Conservation (phyloP, 2,797 vertebrate species). For the Neomorphus geoffroyi region DNA sequence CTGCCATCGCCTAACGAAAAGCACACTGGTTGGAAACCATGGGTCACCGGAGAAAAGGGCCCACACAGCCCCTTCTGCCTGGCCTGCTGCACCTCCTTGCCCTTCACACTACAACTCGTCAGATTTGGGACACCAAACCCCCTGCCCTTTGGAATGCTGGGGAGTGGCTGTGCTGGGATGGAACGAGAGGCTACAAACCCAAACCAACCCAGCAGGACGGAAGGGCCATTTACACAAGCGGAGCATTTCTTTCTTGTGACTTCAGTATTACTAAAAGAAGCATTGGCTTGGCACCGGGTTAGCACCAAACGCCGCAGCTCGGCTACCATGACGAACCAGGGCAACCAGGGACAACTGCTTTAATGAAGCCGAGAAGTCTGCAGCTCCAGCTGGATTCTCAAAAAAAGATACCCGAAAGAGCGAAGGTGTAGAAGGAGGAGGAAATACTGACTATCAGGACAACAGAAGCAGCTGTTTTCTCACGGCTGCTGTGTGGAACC, state of each 20-base stretch:
- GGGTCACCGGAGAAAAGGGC: not conserved
- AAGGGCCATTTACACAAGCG: not conserved
- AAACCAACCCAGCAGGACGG: not conserved
- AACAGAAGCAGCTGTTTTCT: not conserved
- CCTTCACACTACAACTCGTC: not conserved
- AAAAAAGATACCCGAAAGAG: not conserved
- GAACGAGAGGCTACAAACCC: not conserved
- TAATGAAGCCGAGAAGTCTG: not conserved
- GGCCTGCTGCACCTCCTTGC: not conserved
- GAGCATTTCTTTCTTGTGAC: not conserved
- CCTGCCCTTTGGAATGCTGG: not conserved
- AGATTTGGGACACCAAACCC: not conserved
- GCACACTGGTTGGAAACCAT: not conserved
- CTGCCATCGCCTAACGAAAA: not conserved
- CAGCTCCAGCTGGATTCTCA: not conserved
- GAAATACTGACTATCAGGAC: not conserved
- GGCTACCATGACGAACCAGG: not conserved
- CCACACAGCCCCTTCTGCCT: not conserved
- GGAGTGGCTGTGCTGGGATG: rapidly evolving
- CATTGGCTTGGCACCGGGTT: not conserved
- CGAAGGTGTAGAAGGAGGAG: not conserved
- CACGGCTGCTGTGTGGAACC: not conserved
- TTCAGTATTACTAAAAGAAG: not conserved
- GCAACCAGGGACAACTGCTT: not conserved
- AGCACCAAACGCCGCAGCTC: not conserved